Conservation (phyloP, 2,113 vertebrate species). For the Heterotilapia buettikoferi region DNA sequence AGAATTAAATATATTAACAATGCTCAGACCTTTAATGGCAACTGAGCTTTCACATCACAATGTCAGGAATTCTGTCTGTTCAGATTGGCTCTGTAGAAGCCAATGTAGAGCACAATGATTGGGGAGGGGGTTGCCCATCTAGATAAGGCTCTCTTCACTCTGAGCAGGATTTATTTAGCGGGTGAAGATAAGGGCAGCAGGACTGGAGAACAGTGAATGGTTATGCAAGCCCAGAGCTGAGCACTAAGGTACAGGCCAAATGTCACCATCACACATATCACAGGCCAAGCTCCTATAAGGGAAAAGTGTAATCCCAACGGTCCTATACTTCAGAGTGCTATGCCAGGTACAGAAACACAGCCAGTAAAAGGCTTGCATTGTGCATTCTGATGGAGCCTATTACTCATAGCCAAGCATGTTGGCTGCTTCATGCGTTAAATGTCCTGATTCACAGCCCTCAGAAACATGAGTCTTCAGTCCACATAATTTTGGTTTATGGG, state of each 20-base stretch:
- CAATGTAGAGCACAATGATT: constrained; percentile 14
- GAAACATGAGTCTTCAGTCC: constrained; percentile 65
- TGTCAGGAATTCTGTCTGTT: constrained; percentile 57
- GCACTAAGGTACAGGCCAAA: constrained; percentile 20
- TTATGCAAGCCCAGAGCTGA: neutral
- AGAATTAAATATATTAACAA: neutral
- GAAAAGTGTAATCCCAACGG: neutral
- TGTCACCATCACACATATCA: constrained; percentile 25
- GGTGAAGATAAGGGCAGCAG: constrained; percentile 55
- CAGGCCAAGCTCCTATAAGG: neutral
- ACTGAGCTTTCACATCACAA: constrained; percentile 37
- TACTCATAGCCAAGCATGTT: constrained; percentile 54
- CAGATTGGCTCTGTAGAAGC: constrained; percentile 25
- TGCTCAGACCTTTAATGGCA: neutral
- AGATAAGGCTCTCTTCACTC: constrained; percentile 54
- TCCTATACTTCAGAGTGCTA: neutral
- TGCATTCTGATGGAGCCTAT: constrained; percentile 52
- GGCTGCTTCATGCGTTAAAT: constrained; percentile 61
- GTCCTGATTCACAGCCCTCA: constrained; percentile 59
- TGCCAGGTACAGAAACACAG: constrained; percentile 40
- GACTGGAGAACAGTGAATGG: constrained; percentile 17
- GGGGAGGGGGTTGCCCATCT: constrained; percentile 6
- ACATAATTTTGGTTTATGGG: constrained; percentile 71
- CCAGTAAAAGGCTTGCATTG: constrained; percentile 47
- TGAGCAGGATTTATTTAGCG: constrained; percentile 51